Evolutionary conservation across 2,113 vertebrate genomes (phyloP).

Genomic region (Pycnonotus jocosus): DNA sequence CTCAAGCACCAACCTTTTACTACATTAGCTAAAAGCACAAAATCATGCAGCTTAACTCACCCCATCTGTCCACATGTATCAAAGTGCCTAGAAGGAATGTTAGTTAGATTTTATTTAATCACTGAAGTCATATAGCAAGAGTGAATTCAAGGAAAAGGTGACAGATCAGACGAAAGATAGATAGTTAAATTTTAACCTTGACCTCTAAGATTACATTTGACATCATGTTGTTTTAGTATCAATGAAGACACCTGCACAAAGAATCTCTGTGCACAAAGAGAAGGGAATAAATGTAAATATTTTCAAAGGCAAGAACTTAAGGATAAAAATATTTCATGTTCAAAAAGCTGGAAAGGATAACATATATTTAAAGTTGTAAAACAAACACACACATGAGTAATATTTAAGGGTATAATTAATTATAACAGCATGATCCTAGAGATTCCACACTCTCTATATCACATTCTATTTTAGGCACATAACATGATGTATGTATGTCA

Average conservation of each 20-base stretch:
- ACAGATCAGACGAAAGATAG: background rate
- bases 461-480: conserved; percentile 45
- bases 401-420: conserved; percentile 57
- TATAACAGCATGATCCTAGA: conserved; percentile 35
- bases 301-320: conserved; percentile 35
- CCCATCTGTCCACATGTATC: background rate
- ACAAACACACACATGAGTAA: conserved; percentile 42
- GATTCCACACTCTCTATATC: conserved; percentile 53
- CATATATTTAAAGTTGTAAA: background rate
- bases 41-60: background rate
- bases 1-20: background rate
- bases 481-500: conserved; percentile 57
- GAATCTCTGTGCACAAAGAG: background rate
- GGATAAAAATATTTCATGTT: conserved; percentile 28
- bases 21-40: background rate
- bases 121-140: background rate
- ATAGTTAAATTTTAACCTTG: background rate
- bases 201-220: conserved; percentile 10
- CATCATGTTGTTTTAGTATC: conserved; percentile 12
- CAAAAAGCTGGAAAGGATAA: conserved; percentile 41
- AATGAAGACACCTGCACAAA: conserved; percentile 6
- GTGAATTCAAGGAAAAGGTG: background rate
- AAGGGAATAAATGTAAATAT: conserved; percentile 32
- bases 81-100: background rate
- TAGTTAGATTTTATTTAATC: conserved; percentile 1